Base-by-base conservation (phyloP, 2,888 invertebrate genomes). In the Calliopum simillimum region DNA sequence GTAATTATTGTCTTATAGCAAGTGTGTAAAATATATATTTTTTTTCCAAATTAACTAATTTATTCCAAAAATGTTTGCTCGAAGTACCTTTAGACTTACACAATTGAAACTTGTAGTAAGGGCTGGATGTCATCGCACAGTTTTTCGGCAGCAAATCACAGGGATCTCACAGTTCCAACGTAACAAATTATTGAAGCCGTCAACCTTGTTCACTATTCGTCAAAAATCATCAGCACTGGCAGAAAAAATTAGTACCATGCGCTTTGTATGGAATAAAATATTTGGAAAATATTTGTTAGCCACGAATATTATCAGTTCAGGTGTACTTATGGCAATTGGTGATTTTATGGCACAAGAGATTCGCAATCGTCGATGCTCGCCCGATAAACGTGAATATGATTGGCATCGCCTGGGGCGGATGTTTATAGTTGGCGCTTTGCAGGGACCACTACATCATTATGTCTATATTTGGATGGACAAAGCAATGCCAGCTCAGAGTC, bases 371-470 rank as follows among this genome's bases (percentile, higher is more conserved):
- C 5, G 33, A 33, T 8, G 33, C 8, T 33, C 33, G 33, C 88
- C 80, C 76, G 8, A 84, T 93, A 82, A 58, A 53, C 43, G 16
- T 53, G 1, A n/a, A 4, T 83, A 76, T 62, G 83, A 84, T 65
- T 67, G 69, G 12, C 73, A 71, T 0, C 77, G 83, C 4, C 73
- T 88, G 89, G 92, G 86, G 70, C 89, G 94, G 72, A 96, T 98
- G 94, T 90, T 92, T 73, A 81, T 90, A 12, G 92, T 96, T 56
- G 97, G 97, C 0, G 84, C 93, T 4, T 77, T 89, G 0, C 89
- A 93, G 84, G 98, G 97, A 1, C 94, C 96, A 1, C 85, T 94
- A 61, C 94, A 95, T 84, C 97, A 97, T 86, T 91, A 89, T 79
- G 96, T 95, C 86, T 98, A 98, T 85, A 84, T 88, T 53, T 88